Base-by-base conservation (phyloP, 1,140 invertebrate species). In the Drosophila albomicans region DNA sequence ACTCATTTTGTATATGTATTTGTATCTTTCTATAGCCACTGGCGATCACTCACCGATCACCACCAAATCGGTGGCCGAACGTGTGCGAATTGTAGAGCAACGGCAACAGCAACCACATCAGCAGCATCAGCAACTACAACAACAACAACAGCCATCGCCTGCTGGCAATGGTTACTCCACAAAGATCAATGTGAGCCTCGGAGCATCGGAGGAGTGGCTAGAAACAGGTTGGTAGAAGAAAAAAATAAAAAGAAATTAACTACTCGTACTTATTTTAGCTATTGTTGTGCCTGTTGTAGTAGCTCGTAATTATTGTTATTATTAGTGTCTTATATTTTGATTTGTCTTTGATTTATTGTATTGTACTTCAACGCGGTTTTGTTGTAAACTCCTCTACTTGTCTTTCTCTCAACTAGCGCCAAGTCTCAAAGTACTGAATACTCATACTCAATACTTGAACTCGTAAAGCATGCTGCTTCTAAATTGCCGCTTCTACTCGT, bases 91-190 rank as follows among this genome's bases (percentile, higher is more conserved):
- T 64, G 91, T 86, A 32, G 92, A 90, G 56, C 81, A 89, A 64
- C 66, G 91, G 0, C 91, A 67, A n/a, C 69, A 77, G 16, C 81
- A 70, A 20, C 15, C 65, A 54, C 68, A 72, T 4, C 28, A 35
- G 10, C 59, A 41, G 10, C 69, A 43, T 16, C 73, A 69, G 11
- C 38, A 58, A 6, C 61, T 35, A 20, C 70, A 51, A 5, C 77
- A 79, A 7, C 77, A 79, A 13, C 62, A 70, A 66, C 79, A 75
- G 25, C n/a, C 57, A 5, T 87, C 84, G 15, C 81, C 85, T 0
- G 64, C 68, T 10, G 77, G 78, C 25, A 92, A 79, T 59, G 94
- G 94, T 8, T 95, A 94, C 84, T 95, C 94, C 0, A 95, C 94
- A 0, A 94, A 94, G 84, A 93, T 95, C 41, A 94, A 94, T 93